Evolutionary conservation across 1,140 invertebrate species (phyloP).

Genomic region (Chelonus insularis): DNA sequence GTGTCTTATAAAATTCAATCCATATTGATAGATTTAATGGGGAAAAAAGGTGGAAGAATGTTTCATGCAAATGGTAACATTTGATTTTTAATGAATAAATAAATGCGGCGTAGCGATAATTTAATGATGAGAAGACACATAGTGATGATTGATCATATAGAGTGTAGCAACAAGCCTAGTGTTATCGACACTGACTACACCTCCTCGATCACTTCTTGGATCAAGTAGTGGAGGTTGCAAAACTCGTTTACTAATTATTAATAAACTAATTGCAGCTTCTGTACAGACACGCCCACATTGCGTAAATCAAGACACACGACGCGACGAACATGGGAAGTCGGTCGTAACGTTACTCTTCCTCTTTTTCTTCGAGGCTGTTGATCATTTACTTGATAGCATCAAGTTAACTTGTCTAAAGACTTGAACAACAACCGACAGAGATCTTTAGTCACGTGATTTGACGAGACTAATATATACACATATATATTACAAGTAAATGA

Average conservation of each 20-base stretch:
- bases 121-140: too few relatives aligned
- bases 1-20: too few relatives aligned
- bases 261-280: constrained; percentile 26
- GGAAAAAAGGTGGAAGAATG: too few relatives aligned
- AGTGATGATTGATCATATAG: not conserved
- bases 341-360: not conserved
- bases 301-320: constrained; percentile 20
- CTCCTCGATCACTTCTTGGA: constrained; percentile 12
- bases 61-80: too few relatives aligned
- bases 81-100: too few relatives aligned
- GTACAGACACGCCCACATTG: constrained; percentile 10
- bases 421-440: constrained; percentile 1
- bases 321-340: not conserved
- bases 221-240: constrained; percentile 6
- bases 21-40: too few relatives aligned
- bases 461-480: constrained; percentile 43
- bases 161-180: not conserved
- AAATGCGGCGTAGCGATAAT: too few relatives aligned
- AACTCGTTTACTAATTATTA: constrained; percentile 28
- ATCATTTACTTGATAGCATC: not conserved
- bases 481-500: constrained; percentile 41
- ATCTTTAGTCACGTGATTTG: constrained; percentile 36
- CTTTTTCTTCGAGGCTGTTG: not conserved
- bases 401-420: not conserved
- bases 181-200: not conserved